Evolutionary conservation across 2,797 vertebrate genomes (phyloP), one percentile per base, ranked within the genome.

Genomic region (Ceyx erithaca): DNA sequence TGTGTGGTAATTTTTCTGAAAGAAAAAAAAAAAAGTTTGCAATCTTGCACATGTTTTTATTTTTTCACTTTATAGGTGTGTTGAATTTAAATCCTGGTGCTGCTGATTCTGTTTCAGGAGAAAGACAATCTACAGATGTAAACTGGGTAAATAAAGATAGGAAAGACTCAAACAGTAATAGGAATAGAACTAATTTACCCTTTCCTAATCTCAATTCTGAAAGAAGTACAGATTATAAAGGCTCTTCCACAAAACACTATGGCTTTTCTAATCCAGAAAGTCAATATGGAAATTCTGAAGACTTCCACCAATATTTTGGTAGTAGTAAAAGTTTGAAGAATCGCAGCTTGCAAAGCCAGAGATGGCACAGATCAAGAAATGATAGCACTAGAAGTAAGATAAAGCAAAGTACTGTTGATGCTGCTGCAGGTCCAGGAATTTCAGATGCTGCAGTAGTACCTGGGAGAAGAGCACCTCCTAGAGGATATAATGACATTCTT

Each of bases 361-460:
- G 97, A 58, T 97, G 98, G 96, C 98, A 98, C 80, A 98, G 97
- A 83, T 94, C 97, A 64, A 98, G 95, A 95, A 97, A 89, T 51
- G 98, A 98, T 40, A 94, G 91, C 52, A 68, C 96, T 70, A 95
- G 92, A 96, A 97, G 93, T 66, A 97, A 97, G 79, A 85, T 89
- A 66, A 92, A 89, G 61, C 98, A 97, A 40, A 94, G 72, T 63
- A 70, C 97, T 75, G 48, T 55, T 81, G 97, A 97, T 70, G 92
- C 92, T 64, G 86, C 83, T n/a, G 63, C 89, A 63, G 95, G 95
- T 77, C 84, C 84, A 46, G 71, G 83, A 17, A 66, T 80, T 82
- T 71, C 95, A 78, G 97, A 96, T 85, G 89, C 78, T 26, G 78
- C 92, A 10, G 3, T 90, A 41, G 81, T 72, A 58, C 71, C 93